phyloP scores from a whole-genome alignment of 1,140 invertebrate species.

The Zaprionus ornatus region DNA sequence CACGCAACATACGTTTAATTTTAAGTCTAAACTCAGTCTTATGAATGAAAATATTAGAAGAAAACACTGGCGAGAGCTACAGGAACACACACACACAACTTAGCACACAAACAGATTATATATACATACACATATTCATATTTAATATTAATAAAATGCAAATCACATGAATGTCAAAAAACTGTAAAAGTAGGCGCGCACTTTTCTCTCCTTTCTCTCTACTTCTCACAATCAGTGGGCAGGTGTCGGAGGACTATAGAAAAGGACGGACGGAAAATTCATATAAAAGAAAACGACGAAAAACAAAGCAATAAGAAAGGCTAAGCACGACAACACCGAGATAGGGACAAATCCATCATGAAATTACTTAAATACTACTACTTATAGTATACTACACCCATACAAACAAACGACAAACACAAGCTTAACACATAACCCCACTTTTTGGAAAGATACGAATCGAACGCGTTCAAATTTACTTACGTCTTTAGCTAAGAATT shows the following conservation, averaged over 20 bases:
- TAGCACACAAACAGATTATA: conserved; percentile 49
- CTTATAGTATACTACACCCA: conserved; percentile 24
- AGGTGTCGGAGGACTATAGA: not conserved
- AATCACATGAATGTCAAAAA: conserved; percentile 59
- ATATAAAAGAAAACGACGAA: conserved; percentile 6
- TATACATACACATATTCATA: conserved; percentile 42
- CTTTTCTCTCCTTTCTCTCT: conserved; percentile 27
- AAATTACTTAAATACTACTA: conserved; percentile 57
- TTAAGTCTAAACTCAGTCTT: conserved; percentile 70
- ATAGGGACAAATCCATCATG: conserved; percentile 9
- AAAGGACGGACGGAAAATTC: not conserved
- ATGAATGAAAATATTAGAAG: conserved; percentile 71
- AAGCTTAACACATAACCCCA: conserved; percentile 19
- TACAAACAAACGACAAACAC: conserved; percentile 38
- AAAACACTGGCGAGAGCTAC: conserved; percentile 66
- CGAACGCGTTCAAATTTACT: conserved; percentile 29
- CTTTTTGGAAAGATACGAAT: conserved; percentile 28
- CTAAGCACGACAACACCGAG: conserved; percentile 9
- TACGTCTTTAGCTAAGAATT: conserved; percentile 40
- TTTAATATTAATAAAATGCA: conserved; percentile 73
- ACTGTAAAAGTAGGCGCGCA: conserved; percentile 55
- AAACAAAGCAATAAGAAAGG: conserved; percentile 5
- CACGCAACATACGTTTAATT: conserved; percentile 46
- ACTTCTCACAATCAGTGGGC: not conserved
- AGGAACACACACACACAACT: conserved; percentile 30